Percentiles rank a stretch among this genome's conserved stretches.
Evolutionary conservation across 2,797 vertebrate species (phyloP).

Genomic region (Labroides dimidiatus): DNA sequence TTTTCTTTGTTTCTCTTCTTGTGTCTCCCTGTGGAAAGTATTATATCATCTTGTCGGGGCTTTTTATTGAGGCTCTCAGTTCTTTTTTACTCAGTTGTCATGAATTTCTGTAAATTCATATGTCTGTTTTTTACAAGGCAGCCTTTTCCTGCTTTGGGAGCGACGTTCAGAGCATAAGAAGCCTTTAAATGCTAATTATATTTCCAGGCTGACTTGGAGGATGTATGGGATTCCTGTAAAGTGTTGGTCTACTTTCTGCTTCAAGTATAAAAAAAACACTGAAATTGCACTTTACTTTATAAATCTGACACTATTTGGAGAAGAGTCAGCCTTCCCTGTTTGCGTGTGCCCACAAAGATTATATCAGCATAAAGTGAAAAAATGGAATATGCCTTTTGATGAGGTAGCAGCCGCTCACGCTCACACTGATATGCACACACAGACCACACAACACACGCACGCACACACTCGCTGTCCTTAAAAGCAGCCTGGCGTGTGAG

Average conservation of each 20-base stretch:
- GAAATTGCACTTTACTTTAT: slow-evolving; percentile 26
- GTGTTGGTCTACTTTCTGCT: slow-evolving; percentile 46
- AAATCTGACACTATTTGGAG: slow-evolving; percentile 20
- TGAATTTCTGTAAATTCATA: slow-evolving; percentile 63
- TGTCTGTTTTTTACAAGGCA: slow-evolving; percentile 48
- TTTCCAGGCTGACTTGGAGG: slow-evolving; percentile 44
- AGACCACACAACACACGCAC: slow-evolving; percentile 33
- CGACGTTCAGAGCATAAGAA: slow-evolving; percentile 27
- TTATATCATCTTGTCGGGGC: slow-evolving; percentile 60
- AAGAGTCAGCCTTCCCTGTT: slow-evolving; percentile 30
- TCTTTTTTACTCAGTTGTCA: slow-evolving; percentile 55
- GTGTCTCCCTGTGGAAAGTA: slow-evolving; percentile 57
- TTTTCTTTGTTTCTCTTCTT: slow-evolving; percentile 17
- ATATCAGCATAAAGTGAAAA: slow-evolving; percentile 63
- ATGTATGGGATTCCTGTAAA: slow-evolving; percentile 35
- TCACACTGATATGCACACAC: slow-evolving; percentile 26
- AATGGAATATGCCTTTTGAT: slow-evolving; percentile 67
- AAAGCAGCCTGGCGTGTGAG: slow-evolving; percentile 80
- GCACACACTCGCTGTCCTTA: slow-evolving; percentile 63
- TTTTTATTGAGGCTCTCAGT: slow-evolving; percentile 55
- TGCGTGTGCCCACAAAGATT: slow-evolving; percentile 47
- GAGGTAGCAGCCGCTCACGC: slow-evolving; percentile 60
- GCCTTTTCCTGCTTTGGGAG: slow-evolving; percentile 43
- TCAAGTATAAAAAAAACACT: slow-evolving; percentile 42
- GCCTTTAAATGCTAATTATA: slow-evolving; percentile 55